These are phyloP conservation scores for Sebastes kiyomatsui DNA, from an alignment of 2,797 vertebrate genomes.

Conservation along the genomic window DNA sequence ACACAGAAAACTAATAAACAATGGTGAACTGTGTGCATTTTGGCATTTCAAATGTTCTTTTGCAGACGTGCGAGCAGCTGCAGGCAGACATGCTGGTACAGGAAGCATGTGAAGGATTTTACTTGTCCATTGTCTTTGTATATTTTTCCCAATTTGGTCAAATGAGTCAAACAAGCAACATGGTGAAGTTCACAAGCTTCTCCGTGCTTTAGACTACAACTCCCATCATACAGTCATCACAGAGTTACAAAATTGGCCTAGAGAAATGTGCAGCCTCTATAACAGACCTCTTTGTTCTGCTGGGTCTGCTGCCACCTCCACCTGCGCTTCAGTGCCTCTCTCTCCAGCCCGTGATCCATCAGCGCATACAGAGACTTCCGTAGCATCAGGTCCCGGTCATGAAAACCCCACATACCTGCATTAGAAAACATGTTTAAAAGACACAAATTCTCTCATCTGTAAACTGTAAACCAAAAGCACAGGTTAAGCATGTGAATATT, in stretches of 20 bases:
- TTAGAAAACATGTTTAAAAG: not conserved
- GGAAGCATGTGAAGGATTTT: not conserved
- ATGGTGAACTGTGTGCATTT: not conserved
- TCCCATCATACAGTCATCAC: not conserved
- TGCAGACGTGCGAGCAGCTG: not conserved
- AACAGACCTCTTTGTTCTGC: slow-evolving; percentile 96
- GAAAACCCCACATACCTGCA: slow-evolving; percentile 98
- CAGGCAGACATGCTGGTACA: not conserved
- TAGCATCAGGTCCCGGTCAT: slow-evolving; percentile 93
- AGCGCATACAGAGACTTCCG: slow-evolving; percentile 91
- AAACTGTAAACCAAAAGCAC: not conserved
- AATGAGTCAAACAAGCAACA: not conserved
- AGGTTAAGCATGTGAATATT: slow-evolving; percentile 12
- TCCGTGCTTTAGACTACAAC: not conserved
- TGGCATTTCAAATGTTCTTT: not conserved
- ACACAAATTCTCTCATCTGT: not conserved
- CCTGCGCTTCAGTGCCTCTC: slow-evolving; percentile 89
- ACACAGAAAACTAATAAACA: not conserved
- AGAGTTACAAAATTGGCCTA: not conserved
- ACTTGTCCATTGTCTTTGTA: not conserved
- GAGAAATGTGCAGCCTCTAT: not conserved
- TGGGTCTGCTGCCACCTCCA: slow-evolving; percentile 98
- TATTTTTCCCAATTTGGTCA: not conserved
- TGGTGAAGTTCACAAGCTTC: not conserved
- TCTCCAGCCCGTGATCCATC: slow-evolving; percentile 92